Base-by-base conservation (phyloP, 2,113 vertebrate genomes). In the Gasterosteus nipponicus region DNA sequence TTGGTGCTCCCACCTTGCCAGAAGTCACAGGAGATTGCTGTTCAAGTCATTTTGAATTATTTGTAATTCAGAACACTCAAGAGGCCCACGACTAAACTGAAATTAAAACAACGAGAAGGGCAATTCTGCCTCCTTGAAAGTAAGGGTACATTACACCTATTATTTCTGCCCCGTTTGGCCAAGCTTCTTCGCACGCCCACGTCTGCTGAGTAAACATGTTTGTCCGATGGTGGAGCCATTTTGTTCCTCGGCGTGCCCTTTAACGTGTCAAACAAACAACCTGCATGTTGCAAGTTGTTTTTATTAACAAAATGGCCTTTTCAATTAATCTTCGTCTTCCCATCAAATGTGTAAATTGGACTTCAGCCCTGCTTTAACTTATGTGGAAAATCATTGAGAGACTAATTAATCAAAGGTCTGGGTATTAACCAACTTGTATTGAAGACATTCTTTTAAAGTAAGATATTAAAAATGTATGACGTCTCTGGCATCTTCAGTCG, bases 101-200 rank as follows among this genome's bases (percentile, higher is more conserved):
- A 62, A 85, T 76, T 77, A 60, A 82, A 61, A 83, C 76, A 72
- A 82, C 60, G 61, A 63, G 29, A 70, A 26, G 54, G 71, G 80
- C 54, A 66, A 72, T 49, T 56, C 60, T 65, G 63, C 76, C 76
- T 73, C 60, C 56, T 47, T 75, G 62, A 70, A 81, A 77, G 74
- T 73, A 73, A 62, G 58, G 73, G 77, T 73, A 69, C 82, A 85
- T 87, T 81, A 82, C 79, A 75, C 77, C 38, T 65, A 73, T 89
- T 84, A 84, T 82, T 77, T 89, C 78, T 84, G 84, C 87, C 85
- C 81, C 89, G 90, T 92, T 92, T 90, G 73, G 76, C 59, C 66
- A 38, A 69, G 66, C 73, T 71, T 73, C 78, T 81, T 76, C 61
- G 66, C 57, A 5, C 75, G 70, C 75, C 63, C 72, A 31, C 53